Evolutionary conservation across 92 coral and sea anemone species (phyloP), one percentile per base, ranked within the genome.

Genomic region (Micromussa lordhowensis): DNA sequence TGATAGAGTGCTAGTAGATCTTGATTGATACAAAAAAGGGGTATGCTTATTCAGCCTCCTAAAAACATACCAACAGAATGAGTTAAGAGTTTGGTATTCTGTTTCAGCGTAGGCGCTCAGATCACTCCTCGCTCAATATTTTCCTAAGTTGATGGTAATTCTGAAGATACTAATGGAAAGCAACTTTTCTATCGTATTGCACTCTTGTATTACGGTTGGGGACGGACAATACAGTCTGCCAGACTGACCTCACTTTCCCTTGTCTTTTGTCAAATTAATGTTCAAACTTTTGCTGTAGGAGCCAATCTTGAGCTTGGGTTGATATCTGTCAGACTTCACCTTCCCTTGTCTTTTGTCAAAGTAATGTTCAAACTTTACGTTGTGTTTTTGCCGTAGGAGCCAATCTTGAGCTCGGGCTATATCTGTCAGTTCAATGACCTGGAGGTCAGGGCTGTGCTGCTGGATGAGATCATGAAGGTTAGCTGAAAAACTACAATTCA

Each of bases 381-480:
- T 38, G 49, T 24, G 36, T 18, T 28, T 38, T 61, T 54, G 61
- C 30, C 79, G 12, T 81, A 98, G 99, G 99, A 98, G 76, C 99
- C 99, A 18, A 96, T 98, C 73, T 93, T 98, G 34, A 98, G 99
- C 77, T 96, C 99, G 70, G 99, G 99, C 21, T 98, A 98, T 88
- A 98, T 98, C 85, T 98, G 99, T 80, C 98, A 98, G 94, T 98
- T 98, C 66, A 96, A 90, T 58, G 99, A 98, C 80, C 95, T 98
- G 63, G 99, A 98, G 75, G 98, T 98, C 30, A 96, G 93, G 82
- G 98, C 99, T 11, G 98, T 96, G 13, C 85, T 96, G 22, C 82
- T 98, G 82, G 99, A 98, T 86, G 99, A 98, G 78, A 92, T 98
- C 82, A 96, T 98, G 99, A 98, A 98, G 96, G 99, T 98, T 69